Base-by-base conservation (phyloP, 92 coral and sea anemone species). In the Blastomussa wellsi region DNA sequence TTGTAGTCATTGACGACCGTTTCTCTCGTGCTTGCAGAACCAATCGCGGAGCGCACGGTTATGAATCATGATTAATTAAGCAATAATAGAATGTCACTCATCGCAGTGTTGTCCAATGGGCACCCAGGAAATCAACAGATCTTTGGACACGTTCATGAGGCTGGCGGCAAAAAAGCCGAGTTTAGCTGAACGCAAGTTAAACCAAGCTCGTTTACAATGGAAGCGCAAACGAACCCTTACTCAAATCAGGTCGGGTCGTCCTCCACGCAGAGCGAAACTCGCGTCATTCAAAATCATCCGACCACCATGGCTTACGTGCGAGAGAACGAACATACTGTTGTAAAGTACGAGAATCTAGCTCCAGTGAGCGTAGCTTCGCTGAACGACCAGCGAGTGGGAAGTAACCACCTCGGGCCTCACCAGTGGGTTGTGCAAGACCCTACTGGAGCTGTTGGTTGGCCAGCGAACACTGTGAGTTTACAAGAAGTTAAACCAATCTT, bases 341-440 rank as follows among this genome's bases (percentile, higher is more conserved):
- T 94, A 75, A 92, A 93, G 81, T 94, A 83, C 91, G 98, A 94
- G 80, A 96, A 93, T 83, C 89, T 96, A 32, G 72, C 88, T 76
- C 95, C 94, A 75, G 92, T 82, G 60, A 90, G 89, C 26, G 94
- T 90, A 78, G 81, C 91, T 39, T 72, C 94, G 7, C 89, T 90
- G 71, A 86, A 84, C 91, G 99, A 96, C 78, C 95, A 87, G 51
- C 90, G 99, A 81, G 92, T 96, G 28, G 92, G 90, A 38, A 95
- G 87, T 93, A 89, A 90, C 67, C 91, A 86, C 72, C 93, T 95
- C 74, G 82, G 93, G 42, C 88, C 92, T 33, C 99, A 92, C 79
- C 99, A 96, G 86, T 96, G 99, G 99, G 98, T 96, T 47, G 99
- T 96, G 41, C 98, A 95, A 74, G 99, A 96, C 85, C 99, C 94